Evolutionary conservation across 2,888 invertebrate genomes (phyloP).

Genomic region (Lasioglossum lativentre): DNA sequence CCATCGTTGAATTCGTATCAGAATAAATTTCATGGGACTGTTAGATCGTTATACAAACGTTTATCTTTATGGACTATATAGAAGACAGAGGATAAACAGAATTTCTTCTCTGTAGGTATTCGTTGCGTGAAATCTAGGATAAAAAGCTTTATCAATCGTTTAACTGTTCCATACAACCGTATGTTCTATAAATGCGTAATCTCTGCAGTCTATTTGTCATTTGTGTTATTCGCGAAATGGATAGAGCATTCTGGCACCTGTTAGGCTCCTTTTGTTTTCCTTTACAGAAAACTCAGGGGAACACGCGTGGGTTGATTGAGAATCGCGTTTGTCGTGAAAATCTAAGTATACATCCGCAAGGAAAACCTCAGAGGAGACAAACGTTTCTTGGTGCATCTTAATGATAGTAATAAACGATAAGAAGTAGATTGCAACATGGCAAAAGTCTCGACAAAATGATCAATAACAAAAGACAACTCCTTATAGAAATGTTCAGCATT

Average conservation of each 20-base stretch:
- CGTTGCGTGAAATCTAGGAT: background rate
- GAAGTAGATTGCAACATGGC: background rate
- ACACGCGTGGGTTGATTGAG: slow-evolving; percentile 30
- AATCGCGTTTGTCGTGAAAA: background rate
- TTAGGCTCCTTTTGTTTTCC: background rate
- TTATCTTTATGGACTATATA: background rate
- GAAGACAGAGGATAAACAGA: background rate
- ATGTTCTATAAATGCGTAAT: slow-evolving; percentile 7
- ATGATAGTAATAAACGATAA: slow-evolving; percentile 18
- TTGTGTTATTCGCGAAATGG: background rate
- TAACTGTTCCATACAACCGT: background rate
- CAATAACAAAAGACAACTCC: background rate
- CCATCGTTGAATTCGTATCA: background rate
- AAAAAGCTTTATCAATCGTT: background rate
- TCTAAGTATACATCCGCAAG: slow-evolving; percentile 26
- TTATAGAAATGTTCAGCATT: background rate
- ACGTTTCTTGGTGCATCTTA: slow-evolving; percentile 27
- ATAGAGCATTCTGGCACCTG: slow-evolving; percentile 3
- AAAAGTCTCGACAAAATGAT: background rate
- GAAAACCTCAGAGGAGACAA: slow-evolving; percentile 11
- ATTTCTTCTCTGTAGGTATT: background rate
- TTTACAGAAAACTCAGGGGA: slow-evolving; percentile 33
- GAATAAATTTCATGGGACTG: slow-evolving; percentile 9
- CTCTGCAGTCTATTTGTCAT: background rate
- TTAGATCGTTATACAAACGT: background rate